Percentiles rank a stretch among this genome's conserved stretches.
Conservation (phyloP, 2,113 vertebrate species). For the Edolisoma coerulescens region DNA sequence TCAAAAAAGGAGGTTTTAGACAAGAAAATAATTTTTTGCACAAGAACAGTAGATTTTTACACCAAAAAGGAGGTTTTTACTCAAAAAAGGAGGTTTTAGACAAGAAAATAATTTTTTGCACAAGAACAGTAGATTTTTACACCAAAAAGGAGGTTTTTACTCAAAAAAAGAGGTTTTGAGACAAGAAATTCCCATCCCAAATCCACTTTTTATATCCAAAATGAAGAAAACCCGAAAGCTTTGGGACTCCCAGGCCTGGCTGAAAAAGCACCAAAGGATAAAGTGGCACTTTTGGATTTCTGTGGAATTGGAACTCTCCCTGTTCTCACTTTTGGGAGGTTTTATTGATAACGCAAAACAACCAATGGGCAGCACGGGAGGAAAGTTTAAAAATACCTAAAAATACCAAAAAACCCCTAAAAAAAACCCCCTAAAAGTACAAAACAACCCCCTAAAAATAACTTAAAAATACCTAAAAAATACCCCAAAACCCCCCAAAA, state of each 20-base stretch:
- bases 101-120: not conserved
- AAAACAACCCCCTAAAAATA: too few relatives aligned
- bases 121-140: not conserved
- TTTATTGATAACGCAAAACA: not conserved
- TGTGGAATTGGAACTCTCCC: too few relatives aligned
- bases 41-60: not conserved
- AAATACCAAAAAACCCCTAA: too few relatives aligned
- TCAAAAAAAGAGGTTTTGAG: too few relatives aligned
- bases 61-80: too few relatives aligned
- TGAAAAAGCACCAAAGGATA: accelerated
- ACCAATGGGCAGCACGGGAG: accelerated
- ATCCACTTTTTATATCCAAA: not conserved
- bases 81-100: too few relatives aligned
- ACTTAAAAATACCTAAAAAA: too few relatives aligned
- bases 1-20: not conserved
- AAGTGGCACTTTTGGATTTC: not conserved
- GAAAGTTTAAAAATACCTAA: not conserved
- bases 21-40: not conserved
- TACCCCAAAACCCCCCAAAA: too few relatives aligned
- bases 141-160: too few relatives aligned
- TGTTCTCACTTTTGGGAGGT: not conserved
- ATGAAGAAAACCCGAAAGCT: accelerated
- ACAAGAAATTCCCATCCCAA: not conserved
- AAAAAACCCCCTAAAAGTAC: not conserved
- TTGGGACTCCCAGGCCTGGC: not conserved